Evolutionary conservation across 2,797 vertebrate genomes (phyloP).

Genomic region (Limosa lapponica): DNA sequence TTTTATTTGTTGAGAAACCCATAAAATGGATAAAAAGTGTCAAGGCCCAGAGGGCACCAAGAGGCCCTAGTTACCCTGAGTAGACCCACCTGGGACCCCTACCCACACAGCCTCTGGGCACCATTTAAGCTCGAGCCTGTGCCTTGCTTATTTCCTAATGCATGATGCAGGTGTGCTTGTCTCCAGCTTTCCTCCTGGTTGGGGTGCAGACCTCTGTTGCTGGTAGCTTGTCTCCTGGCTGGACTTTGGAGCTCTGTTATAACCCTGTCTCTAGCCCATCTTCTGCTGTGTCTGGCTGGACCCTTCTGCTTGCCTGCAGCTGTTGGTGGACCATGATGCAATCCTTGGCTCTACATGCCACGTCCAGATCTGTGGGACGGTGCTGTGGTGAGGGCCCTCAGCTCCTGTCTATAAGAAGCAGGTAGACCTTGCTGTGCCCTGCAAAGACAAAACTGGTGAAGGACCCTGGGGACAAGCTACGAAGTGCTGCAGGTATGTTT

Average conservation of each 20-base stretch:
- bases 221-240: neutral
- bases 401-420: no score
- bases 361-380: neutral
- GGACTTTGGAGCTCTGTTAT: no score
- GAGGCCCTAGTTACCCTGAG: neutral
- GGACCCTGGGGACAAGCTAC: neutral
- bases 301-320: neutral
- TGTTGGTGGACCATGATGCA: accelerated
- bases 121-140: neutral
- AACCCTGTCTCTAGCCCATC: accelerated
- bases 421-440: neutral
- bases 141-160: accelerated
- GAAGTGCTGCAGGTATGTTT: neutral
- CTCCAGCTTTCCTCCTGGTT: neutral
- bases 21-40: neutral
- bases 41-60: neutral
- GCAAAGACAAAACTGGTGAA: neutral
- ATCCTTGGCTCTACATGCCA: accelerated
- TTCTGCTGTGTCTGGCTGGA: neutral
- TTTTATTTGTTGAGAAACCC: neutral
- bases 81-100: neutral
- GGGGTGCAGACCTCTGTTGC: accelerated
- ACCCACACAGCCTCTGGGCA: accelerated
- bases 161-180: accelerated
- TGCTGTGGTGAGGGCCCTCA: neutral